Evolutionary conservation across 2,888 invertebrate species (phyloP).

Genomic region (Serrognathus titanus): DNA sequence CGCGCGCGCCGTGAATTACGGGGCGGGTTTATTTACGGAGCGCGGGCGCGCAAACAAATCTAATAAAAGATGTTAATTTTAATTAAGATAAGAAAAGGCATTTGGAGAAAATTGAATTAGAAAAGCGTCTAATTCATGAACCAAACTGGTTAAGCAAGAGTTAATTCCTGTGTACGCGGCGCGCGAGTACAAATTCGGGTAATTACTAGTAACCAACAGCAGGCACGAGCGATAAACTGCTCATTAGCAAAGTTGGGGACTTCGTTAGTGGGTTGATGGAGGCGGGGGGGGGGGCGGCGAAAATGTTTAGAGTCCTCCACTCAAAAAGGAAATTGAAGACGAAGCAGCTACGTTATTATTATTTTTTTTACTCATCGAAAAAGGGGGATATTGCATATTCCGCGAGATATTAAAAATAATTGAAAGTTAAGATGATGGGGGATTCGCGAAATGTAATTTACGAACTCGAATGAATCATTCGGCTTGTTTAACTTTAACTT

Average conservation of each 20-base stretch:
- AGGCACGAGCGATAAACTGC: conserved; percentile 38
- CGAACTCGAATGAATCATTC: conserved; percentile 2
- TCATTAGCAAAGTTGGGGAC: conserved; percentile 33
- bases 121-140: conserved; percentile 29
- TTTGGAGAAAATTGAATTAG: conserved; percentile 31
- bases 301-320: background rate
- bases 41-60: conserved; percentile 13
- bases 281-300: background rate
- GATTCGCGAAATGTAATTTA: conserved; percentile 1
- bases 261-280: conserved; percentile 8
- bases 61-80: conserved; percentile 28
- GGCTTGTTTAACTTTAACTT: background rate
- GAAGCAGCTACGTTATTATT: conserved; percentile 1
- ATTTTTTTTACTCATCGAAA: background rate
- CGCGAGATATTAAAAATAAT: conserved; percentile 1
- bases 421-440: background rate
- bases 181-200: conserved; percentile 37
- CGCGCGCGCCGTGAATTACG: background rate
- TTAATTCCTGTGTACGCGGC: conserved; percentile 34
- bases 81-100: conserved; percentile 32
- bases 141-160: conserved; percentile 28
- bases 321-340: background rate
- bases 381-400: background rate
- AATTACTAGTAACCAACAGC: conserved; percentile 39
- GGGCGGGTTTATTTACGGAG: conserved; percentile 9